Evolutionary conservation across 2,113 vertebrate species (phyloP), one percentile per base, ranked within the genome.

Genomic region (Taxidea taxus): DNA sequence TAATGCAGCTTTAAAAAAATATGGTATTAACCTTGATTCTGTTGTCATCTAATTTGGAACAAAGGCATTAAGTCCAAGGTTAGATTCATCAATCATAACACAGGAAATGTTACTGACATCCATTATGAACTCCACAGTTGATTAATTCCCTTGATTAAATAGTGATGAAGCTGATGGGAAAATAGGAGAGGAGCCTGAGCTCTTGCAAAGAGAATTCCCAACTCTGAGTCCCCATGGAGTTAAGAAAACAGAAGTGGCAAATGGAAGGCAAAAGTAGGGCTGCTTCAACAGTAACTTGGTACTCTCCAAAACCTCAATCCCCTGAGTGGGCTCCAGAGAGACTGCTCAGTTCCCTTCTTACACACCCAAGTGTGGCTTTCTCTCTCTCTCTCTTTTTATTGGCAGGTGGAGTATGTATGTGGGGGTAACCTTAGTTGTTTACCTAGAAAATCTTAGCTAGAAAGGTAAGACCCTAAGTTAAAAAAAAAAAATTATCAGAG

Each of bases 141-240:
- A 98, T 97, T 97, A 98, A 80, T 64, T 87, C 49, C n/a, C 94
- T 98, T 97, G 97, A 98, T 98, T 97, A 97, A 98, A 96, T 78
- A 95, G 68, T 34, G 75, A 34, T 37, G 16, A 34, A 31, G 83
- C 78, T 87, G 86, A 80, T 93, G 72, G 94, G 83, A 82, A 97
- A 96, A 68, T 70, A 90, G 85, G 72, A 89, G 31, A 47, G 1
- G 47, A 60, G 68, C 42, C 68, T 72, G 88, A 80, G 18, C 84
- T 60, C 66, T 39, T 18, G 62, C 3, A 6, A 21, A 34, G 92
- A 95, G 90, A 95, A 62, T 44, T 90, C 81, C 87, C 66, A 88
- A 56, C 29, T 42, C n/a, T 0, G 18, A 4, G n/a, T 87, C 83
- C 94, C 96, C 58, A 4, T 11, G 80, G 91, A 97, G 39, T 90